Conservation (phyloP, 2,113 vertebrate genomes). For the Tyrannus savana region DNA sequence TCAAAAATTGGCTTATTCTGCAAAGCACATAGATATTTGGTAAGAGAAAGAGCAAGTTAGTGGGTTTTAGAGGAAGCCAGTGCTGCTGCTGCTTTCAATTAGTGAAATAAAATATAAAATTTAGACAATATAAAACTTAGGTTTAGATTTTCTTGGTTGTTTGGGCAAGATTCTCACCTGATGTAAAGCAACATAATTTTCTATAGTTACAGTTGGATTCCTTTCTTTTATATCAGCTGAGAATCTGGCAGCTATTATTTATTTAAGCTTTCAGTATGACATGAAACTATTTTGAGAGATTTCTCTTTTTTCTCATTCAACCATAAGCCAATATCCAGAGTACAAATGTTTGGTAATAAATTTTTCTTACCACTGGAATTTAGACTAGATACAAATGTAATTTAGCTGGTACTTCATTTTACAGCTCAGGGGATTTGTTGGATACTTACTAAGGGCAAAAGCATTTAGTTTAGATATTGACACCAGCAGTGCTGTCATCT, state of each 20-base stretch:
- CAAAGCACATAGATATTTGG: background rate
- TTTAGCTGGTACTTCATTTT: background rate
- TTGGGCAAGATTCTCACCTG: background rate
- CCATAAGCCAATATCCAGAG: background rate
- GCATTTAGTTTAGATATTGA: background rate
- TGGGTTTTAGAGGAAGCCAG: background rate
- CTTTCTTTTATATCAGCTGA: background rate
- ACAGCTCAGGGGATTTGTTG: conserved; percentile 7
- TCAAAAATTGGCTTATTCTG: background rate
- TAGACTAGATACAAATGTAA: conserved; percentile 9
- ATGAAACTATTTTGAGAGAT: background rate
- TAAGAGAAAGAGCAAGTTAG: background rate
- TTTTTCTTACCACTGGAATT: conserved; percentile 34
- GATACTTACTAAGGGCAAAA: background rate
- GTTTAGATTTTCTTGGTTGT: background rate
- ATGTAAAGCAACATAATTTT: background rate
- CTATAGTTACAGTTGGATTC: background rate
- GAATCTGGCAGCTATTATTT: background rate
- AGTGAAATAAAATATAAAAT: background rate
- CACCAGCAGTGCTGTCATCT: conserved; percentile 7
- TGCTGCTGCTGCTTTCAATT: background rate
- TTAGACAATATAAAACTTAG: background rate
- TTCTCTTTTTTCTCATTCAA: background rate
- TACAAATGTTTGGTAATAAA: conserved; percentile 39
- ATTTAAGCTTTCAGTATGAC: background rate